Evolutionary conservation across 2,797 vertebrate species (phyloP).

Genomic region (Gallinago stenura): DNA sequence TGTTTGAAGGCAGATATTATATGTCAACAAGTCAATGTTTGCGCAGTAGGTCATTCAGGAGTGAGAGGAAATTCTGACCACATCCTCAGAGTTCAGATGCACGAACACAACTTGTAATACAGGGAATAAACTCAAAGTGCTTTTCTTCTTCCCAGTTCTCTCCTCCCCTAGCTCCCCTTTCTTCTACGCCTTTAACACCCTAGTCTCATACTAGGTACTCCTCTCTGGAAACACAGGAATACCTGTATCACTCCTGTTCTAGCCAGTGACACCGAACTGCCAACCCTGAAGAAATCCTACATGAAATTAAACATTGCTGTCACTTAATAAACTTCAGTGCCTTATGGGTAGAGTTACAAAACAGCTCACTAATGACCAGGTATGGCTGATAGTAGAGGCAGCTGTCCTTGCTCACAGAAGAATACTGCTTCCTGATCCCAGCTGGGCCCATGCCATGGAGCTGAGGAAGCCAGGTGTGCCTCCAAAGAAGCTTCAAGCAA

Average conservation of each 20-base stretch:
- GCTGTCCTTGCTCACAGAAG: background rate
- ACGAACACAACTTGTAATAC: background rate
- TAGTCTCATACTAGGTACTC: background rate
- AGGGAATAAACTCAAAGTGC: background rate
- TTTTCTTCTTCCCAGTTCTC: background rate
- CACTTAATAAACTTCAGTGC: background rate
- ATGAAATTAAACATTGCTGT: background rate
- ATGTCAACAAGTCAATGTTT: constrained; percentile 62
- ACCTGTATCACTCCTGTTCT: background rate
- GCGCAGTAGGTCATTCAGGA: constrained; percentile 54
- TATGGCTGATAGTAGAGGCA: background rate
- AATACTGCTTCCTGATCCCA: background rate
- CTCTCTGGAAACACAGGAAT: background rate
- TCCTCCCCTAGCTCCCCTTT: background rate
- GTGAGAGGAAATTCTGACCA: constrained; percentile 68
- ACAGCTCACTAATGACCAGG: background rate
- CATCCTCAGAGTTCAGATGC: constrained; percentile 17
- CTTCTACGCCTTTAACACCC: background rate
- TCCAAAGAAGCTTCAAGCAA: background rate
- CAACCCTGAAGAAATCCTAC: background rate
- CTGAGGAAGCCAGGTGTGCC: background rate
- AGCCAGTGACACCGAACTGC: background rate
- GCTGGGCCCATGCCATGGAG: background rate
- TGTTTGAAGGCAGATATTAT: constrained; percentile 50
- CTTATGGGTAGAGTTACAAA: background rate